These are phyloP conservation scores for Troglohyphantes excavatus DNA, from an alignment of 2,888 invertebrate species.

Conservation along the genomic window DNA sequence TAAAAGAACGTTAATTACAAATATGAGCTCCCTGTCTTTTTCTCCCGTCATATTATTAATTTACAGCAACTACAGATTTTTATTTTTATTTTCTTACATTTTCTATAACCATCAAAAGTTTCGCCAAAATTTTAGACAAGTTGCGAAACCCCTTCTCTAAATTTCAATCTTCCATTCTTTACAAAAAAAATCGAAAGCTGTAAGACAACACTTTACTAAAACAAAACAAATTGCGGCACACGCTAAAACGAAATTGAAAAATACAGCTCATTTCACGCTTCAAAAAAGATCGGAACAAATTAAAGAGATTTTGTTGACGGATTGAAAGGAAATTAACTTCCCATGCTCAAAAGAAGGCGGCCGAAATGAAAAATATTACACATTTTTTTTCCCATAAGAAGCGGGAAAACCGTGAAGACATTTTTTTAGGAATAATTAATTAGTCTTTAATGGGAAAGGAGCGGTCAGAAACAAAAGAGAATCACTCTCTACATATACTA, in stretches of 20 bases:
- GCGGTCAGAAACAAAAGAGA: not conserved
- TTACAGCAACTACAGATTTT: too few species aligned
- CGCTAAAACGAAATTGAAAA: not conserved
- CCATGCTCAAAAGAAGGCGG: not conserved
- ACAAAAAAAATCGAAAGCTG: too few species aligned
- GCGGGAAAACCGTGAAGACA: not conserved
- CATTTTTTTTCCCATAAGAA: not conserved
- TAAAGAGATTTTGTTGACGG: slow-evolving; percentile 7
- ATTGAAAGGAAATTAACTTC: not conserved
- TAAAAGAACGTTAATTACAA: too few species aligned
- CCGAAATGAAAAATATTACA: not conserved
- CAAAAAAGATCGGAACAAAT: slow-evolving; percentile 11
- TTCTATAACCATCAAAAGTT: too few species aligned
- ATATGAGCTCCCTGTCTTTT: too few species aligned
- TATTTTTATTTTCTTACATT: too few species aligned
- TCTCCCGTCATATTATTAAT: too few species aligned
- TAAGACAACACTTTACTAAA: too few species aligned
- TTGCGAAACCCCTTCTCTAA: too few species aligned
- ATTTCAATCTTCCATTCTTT: too few species aligned
- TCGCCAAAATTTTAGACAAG: too few species aligned
- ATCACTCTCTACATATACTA: not conserved
- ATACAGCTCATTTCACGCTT: slow-evolving; percentile 14
- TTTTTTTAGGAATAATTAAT: slow-evolving; percentile 28
- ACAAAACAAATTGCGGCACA: too few species aligned
- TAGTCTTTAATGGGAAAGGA: not conserved